These are phyloP conservation scores for Lepus townsendii DNA, from an alignment of 2,797 vertebrate species.

Conservation along the genomic window DNA sequence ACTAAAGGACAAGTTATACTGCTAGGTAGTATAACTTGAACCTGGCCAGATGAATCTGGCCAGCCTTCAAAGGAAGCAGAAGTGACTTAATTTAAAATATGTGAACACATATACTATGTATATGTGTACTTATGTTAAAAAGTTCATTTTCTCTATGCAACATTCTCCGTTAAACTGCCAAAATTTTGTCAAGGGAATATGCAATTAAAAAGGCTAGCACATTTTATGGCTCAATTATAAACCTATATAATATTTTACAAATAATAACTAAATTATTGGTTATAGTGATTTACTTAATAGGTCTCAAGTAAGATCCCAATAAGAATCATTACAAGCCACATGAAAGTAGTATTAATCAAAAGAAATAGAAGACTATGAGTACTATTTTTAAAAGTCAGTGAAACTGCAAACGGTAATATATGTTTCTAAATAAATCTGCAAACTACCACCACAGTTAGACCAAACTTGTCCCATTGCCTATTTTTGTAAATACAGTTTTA, in stretches of 20 bases:
- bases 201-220: neutral
- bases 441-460: neutral
- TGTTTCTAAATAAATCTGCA: neutral
- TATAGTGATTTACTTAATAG: neutral
- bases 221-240: neutral
- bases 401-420: neutral
- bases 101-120: neutral
- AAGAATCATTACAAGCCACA: neutral
- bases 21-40: neutral
- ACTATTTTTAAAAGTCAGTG: neutral
- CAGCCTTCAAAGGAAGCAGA: neutral
- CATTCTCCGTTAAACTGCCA: neutral
- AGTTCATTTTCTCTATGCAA: neutral
- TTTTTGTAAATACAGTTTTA: slow-evolving; percentile 12
- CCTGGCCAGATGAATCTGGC: neutral
- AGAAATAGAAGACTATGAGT: neutral
- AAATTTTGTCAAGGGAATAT: neutral
- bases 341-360: neutral
- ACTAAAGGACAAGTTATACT: neutral
- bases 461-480: neutral
- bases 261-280: neutral
- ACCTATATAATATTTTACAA: neutral
- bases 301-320: neutral
- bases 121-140: neutral
- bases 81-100: neutral